phyloP scores from a whole-genome alignment of 2,888 invertebrate genomes.

The Aricia artaxerxes region DNA sequence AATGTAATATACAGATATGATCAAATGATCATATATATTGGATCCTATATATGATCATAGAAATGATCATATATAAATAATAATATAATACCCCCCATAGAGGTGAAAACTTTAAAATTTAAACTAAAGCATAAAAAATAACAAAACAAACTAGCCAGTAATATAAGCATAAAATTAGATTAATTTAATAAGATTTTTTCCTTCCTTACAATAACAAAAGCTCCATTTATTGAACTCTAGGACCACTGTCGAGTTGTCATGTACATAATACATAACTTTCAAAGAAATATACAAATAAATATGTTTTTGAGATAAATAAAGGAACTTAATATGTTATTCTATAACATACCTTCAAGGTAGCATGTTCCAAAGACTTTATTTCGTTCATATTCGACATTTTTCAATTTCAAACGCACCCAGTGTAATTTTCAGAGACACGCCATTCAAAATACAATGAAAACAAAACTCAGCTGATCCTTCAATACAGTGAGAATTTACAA shows the following conservation, averaged over 20 bases:
- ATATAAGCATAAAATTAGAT: too few relatives aligned
- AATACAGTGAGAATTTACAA: constrained; percentile 1
- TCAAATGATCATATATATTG: too few relatives aligned
- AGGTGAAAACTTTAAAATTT: too few relatives aligned
- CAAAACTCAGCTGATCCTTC: constrained; percentile 75
- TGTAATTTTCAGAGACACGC: constrained; percentile 38
- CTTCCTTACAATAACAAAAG: background rate
- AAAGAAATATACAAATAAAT: background rate
- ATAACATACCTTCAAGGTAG: constrained; percentile 90
- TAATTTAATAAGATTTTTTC: too few relatives aligned
- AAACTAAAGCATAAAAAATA: too few relatives aligned
- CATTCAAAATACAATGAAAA: constrained; percentile 56
- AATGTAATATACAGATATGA: too few relatives aligned
- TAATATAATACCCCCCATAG: too few relatives aligned
- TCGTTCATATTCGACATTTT: constrained; percentile 86
- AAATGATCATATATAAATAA: too few relatives aligned
- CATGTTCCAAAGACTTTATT: constrained; percentile 96
- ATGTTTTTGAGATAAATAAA: background rate
- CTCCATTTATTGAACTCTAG: background rate
- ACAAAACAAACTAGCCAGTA: too few relatives aligned
- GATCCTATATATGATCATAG: too few relatives aligned
- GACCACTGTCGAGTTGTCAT: constrained; percentile 1
- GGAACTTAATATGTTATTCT: background rate
- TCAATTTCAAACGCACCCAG: constrained; percentile 31
- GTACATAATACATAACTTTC: background rate